phyloP scores from a whole-genome alignment of 2,113 vertebrate genomes.

The Cebus imitator region DNA sequence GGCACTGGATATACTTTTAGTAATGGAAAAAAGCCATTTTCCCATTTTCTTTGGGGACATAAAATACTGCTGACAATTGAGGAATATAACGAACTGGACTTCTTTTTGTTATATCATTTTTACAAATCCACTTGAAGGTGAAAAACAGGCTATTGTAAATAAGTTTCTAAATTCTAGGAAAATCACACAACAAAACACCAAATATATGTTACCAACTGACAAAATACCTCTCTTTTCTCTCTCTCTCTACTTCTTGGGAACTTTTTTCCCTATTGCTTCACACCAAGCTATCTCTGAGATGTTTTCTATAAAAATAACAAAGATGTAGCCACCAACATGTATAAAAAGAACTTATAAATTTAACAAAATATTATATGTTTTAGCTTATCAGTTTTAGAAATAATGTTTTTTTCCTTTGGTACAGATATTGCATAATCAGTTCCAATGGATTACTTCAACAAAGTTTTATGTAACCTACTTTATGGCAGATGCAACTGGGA shows the following conservation, averaged over 20 bases:
- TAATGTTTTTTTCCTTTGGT: neutral
- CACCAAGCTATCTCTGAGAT: neutral
- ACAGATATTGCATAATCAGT: neutral
- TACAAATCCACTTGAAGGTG: neutral
- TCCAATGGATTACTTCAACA: neutral
- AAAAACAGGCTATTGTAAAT: neutral
- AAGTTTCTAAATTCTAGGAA: neutral
- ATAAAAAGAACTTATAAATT: neutral
- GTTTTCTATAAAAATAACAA: neutral
- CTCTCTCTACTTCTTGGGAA: neutral
- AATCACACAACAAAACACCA: neutral
- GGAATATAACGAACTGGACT: neutral
- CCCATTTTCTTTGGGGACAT: neutral
- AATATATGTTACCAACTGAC: neutral
- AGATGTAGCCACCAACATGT: neutral
- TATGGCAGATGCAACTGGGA: neutral
- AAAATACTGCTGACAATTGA: neutral
- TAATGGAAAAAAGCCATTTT: neutral
- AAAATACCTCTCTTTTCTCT: neutral
- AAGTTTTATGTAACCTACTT: neutral
- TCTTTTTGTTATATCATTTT: neutral
- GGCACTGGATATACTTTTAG: neutral
- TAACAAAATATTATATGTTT: neutral
- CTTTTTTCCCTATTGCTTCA: neutral
- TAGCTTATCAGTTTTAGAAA: neutral